Percentiles rank a stretch among this genome's conserved stretches.
phyloP scores from a whole-genome alignment of 2,113 vertebrate genomes.

The Falco punctatus region DNA sequence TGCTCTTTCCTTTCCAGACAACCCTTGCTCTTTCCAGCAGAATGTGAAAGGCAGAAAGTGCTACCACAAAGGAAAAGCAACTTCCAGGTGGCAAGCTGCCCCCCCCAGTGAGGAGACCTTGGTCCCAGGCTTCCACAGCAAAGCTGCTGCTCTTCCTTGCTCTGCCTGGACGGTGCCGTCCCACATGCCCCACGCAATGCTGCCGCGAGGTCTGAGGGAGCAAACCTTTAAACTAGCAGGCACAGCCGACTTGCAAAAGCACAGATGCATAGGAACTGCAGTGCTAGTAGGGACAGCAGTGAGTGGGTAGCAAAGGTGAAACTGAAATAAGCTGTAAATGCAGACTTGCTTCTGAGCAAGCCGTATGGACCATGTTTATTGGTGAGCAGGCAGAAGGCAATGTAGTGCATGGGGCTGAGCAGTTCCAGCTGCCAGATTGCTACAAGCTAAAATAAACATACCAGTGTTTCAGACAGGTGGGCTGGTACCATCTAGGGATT shows the following conservation, averaged over 20 bases:
- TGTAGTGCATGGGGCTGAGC: neutral
- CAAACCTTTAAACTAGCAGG: neutral
- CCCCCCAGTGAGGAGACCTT: neutral
- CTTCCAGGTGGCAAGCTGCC: neutral
- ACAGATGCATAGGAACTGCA: neutral
- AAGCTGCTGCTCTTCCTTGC: neutral
- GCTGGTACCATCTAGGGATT: neutral
- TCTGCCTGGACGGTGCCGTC: accelerated
- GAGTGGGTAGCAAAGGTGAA: neutral
- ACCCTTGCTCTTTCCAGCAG: neutral
- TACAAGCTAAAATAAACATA: neutral
- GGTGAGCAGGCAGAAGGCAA: neutral
- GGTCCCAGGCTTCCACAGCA: neutral
- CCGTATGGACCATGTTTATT: neutral
- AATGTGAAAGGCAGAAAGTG: neutral
- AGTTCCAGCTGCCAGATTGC: neutral
- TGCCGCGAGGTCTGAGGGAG: neutral
- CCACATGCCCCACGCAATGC: accelerated
- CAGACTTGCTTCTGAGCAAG: neutral
- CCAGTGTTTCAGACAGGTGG: neutral
- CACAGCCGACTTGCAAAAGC: neutral
- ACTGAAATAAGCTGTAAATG: neutral
- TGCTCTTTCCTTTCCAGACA: neutral
- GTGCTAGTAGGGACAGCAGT: neutral
- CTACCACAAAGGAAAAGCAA: neutral